These are phyloP conservation scores for Spodoptera exigua DNA, from an alignment of 2,888 invertebrate species.

Conservation along the genomic window DNA sequence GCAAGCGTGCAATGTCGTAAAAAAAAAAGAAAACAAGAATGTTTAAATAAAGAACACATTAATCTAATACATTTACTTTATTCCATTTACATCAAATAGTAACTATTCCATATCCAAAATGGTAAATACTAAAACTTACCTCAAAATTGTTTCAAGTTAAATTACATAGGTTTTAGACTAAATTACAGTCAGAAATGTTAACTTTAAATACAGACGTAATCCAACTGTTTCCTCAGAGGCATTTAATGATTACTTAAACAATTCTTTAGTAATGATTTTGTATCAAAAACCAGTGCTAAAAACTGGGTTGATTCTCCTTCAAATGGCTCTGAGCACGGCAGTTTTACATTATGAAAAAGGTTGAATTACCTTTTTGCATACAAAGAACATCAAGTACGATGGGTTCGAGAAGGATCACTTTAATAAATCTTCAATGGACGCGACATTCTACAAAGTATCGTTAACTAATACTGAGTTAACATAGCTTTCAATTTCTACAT, in stretches of 20 bases:
- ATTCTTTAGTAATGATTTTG: too few species aligned
- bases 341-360: too few species aligned
- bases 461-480: slow-evolving; percentile 23
- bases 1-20: not conserved
- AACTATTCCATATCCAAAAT: slow-evolving; percentile 77
- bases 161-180: slow-evolving; percentile 28
- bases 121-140: slow-evolving; percentile 70
- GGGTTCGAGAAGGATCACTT: slow-evolving; percentile 1
- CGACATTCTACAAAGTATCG: slow-evolving; percentile 17
- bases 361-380: too few species aligned
- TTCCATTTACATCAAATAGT: slow-evolving; percentile 82
- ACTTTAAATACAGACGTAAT: slow-evolving; percentile 41
- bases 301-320: too few species aligned
- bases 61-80: slow-evolving; percentile 82
- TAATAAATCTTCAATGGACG: slow-evolving; percentile 18
- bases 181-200: slow-evolving; percentile 44
- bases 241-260: too few species aligned
- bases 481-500: slow-evolving; percentile 40
- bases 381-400: too few species aligned
- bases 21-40: not conserved
- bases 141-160: slow-evolving; percentile 42
- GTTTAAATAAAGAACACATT: slow-evolving; percentile 45
- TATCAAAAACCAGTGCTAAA: too few species aligned
- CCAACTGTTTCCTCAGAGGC: too few species aligned
- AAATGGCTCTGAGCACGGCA: too few species aligned